A percentile compares a stretch with the other conserved stretches of the same genome.
Conservation (phyloP, 2,113 vertebrate species). For the Castor canadensis region DNA sequence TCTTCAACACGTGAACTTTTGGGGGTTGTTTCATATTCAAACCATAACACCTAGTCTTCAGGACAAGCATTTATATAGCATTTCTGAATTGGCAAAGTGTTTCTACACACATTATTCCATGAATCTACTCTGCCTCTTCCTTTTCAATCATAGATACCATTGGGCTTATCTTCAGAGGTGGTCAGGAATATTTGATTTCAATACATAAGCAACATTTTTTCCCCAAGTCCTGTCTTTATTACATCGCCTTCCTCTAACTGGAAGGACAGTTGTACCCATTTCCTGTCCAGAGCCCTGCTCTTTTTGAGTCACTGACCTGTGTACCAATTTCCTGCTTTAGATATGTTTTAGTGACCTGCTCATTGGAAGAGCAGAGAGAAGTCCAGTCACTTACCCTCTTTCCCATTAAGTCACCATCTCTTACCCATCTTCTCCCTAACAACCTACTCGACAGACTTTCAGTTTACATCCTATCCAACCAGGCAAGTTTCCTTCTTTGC, state of each 20-base stretch:
- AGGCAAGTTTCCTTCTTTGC: not conserved
- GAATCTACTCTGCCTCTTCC: not conserved
- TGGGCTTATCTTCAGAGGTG: not conserved
- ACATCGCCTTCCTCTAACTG: constrained; percentile 27
- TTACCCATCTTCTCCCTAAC: not conserved
- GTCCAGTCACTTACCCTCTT: fast-evolving
- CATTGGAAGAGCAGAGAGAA: not conserved
- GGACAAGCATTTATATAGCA: not conserved
- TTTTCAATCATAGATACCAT: not conserved
- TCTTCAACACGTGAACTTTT: not conserved
- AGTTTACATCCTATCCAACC: not conserved
- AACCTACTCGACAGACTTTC: not conserved
- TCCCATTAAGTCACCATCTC: not conserved
- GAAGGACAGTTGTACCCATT: constrained; percentile 8
- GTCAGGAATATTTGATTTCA: not conserved
- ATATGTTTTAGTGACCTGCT: not conserved
- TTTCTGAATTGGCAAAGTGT: not conserved
- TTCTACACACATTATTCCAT: not conserved
- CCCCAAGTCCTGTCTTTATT: constrained; percentile 4
- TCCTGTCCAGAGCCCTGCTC: constrained; percentile 31
- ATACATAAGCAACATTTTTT: constrained; percentile 8
- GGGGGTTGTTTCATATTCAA: not conserved
- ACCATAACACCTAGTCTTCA: not conserved
- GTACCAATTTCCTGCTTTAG: not conserved
- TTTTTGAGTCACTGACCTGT: not conserved